These are phyloP conservation scores for Eupristina koningsbergeri DNA, from an alignment of 1,140 invertebrate genomes.

Conservation along the genomic window DNA sequence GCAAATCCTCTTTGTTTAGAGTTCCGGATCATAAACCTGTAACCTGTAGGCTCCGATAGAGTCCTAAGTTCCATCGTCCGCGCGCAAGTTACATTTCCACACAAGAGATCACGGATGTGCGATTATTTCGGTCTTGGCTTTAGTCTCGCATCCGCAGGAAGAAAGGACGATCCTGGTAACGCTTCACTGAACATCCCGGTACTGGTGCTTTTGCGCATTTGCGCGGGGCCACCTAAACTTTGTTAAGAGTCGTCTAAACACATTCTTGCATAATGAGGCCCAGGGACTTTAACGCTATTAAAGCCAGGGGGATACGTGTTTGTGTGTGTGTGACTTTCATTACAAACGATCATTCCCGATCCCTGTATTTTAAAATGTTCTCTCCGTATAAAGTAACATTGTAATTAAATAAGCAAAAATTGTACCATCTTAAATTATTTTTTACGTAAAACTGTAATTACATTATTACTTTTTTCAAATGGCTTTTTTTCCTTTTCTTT, in stretches of 20 bases:
- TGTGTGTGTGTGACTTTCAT: too few relatives aligned
- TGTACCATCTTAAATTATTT: too few relatives aligned
- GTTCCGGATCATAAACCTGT: constrained; percentile 40
- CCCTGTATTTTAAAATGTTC: too few relatives aligned
- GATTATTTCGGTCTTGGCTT: not conserved
- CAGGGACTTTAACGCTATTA: not conserved
- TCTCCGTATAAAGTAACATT: too few relatives aligned
- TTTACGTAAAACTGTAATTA: too few relatives aligned
- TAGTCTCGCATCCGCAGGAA: not conserved
- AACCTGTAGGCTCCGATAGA: constrained; percentile 23
- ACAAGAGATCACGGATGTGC: not conserved
- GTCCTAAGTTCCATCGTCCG: not conserved
- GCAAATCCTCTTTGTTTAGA: constrained; percentile 14
- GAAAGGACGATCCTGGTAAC: not conserved
- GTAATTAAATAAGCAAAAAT: too few relatives aligned
- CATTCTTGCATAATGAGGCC: not conserved
- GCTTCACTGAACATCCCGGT: not conserved
- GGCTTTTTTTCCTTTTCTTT: too few relatives aligned
- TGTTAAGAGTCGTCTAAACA: not conserved
- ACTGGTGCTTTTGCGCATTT: not conserved
- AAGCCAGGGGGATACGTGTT: too few relatives aligned
- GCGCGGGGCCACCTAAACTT: not conserved
- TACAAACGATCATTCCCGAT: too few relatives aligned
- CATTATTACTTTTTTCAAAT: too few relatives aligned
- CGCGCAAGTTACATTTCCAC: not conserved